Percentiles rank a stretch among this genome's conserved stretches.
Conservation (phyloP, 2,113 vertebrate species). For the Ramphastos sulfuratus region DNA sequence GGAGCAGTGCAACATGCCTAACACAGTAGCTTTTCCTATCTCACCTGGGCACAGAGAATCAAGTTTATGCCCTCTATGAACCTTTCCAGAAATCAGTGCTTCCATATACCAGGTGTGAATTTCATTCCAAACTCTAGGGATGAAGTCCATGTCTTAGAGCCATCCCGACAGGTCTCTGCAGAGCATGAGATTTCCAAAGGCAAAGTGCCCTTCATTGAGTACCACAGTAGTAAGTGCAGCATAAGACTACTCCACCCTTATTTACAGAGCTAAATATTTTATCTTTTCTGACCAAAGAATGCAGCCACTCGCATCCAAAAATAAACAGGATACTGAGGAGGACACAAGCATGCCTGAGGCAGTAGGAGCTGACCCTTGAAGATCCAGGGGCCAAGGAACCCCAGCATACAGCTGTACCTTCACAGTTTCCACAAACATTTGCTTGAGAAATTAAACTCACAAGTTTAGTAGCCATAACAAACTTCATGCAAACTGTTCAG, state of each 20-base stretch:
- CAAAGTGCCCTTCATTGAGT: neutral
- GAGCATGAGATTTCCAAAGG: neutral
- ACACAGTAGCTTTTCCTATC: neutral
- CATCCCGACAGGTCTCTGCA: neutral
- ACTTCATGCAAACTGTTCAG: neutral
- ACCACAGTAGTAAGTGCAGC: neutral
- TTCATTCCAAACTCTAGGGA: neutral
- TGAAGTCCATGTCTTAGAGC: neutral
- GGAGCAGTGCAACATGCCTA: neutral
- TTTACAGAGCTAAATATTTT: neutral
- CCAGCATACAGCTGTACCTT: neutral
- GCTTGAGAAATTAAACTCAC: neutral
- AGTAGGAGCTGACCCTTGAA: neutral
- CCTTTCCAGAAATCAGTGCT: neutral
- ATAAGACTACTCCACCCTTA: neutral
- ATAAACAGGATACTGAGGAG: slow-evolving; percentile 14
- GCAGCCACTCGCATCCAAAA: neutral
- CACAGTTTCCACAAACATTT: neutral
- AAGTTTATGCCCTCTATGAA: neutral
- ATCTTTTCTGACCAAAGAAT: slow-evolving; percentile 11
- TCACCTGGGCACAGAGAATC: neutral
- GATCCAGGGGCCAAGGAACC: neutral
- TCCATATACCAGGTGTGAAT: neutral
- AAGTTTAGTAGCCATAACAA: neutral
- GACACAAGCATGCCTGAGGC: neutral